Evolutionary conservation across 2,797 vertebrate genomes (phyloP), one percentile per base, ranked within the genome.

Genomic region (Pipistrellus pygmaeus): DNA sequence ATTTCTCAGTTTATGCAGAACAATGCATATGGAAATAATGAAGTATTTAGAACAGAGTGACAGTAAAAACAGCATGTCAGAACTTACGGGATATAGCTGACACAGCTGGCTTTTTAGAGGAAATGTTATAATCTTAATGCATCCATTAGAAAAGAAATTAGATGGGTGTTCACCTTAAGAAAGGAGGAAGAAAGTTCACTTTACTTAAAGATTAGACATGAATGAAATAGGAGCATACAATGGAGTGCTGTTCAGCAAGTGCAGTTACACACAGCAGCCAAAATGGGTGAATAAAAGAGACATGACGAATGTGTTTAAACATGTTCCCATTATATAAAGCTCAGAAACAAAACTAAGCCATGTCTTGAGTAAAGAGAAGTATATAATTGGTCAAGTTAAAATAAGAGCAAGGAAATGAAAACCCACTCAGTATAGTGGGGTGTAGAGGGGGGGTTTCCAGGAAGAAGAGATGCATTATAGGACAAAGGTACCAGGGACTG

Each of bases 1-100:
- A 15, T 77, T 69, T 88, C 32, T 62, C 62, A 77, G 30, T 53
- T 77, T 62, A 35, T 44, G 15, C 55, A 38, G 57, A 68, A 32
- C 3, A 32, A 21, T 82, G 62, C 5, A 10, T 14, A 9, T 55
- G 62, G 77, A 48, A 57, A 80, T 66, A 44, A 30, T 80, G 48
- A 90, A 85, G 51, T 88, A n/a, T n/a, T 68, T 85, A 75, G 81
- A 92, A 51, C 38, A 48, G 38, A 64, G 32, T 57, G n/a, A 51
- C 32, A 38, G 5, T 82, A 64, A 62, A 77, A 68, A 55, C 8
- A 44, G 8, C 18, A 30, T 53, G 38, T 35, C 8, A 48, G n/a
- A 86, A 77, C 27, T 71, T 81, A 41, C 5, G 3, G 57, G 51
- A 62, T 44, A 14, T 0, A 80, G 66, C 27, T 89, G n/a, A 75